These are phyloP conservation scores for Andrena camellia DNA, from an alignment of 2,888 invertebrate species.

Conservation along the genomic window DNA sequence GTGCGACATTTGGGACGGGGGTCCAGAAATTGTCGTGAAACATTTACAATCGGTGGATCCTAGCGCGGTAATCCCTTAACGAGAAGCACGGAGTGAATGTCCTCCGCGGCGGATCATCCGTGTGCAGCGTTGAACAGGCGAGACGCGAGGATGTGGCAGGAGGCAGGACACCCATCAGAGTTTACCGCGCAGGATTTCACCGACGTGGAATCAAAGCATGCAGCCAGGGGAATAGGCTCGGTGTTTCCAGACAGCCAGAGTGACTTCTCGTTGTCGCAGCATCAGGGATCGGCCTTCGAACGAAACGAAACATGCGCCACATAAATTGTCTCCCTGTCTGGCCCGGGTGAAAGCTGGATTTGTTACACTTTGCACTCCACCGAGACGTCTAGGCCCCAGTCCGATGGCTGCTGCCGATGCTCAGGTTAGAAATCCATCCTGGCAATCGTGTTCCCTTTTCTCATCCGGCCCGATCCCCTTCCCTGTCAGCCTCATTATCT, in stretches of 20 bases:
- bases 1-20: no score
- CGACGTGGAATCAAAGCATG: constrained; percentile 68
- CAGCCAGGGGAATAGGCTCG: constrained; percentile 34
- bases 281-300: constrained; percentile 79
- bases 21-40: not conserved
- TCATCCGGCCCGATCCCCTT: constrained; percentile 58
- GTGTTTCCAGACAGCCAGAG: constrained; percentile 68
- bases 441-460: constrained; percentile 66
- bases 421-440: constrained; percentile 70
- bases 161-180: constrained; percentile 61
- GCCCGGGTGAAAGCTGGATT: constrained; percentile 84
- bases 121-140: constrained; percentile 19
- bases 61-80: not conserved
- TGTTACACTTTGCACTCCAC: constrained; percentile 84
- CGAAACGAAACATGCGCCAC: constrained; percentile 83
- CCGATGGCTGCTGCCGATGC: constrained; percentile 60
- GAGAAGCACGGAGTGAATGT: constrained; percentile 33
- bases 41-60: not conserved
- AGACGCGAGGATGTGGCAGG: constrained; percentile 50
- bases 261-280: constrained; percentile 77
- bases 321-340: constrained; percentile 85
- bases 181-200: constrained; percentile 67
- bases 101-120: constrained; percentile 35
- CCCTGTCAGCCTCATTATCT: constrained; percentile 71
- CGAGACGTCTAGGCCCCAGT: constrained; percentile 79